These are phyloP conservation scores for Papilio polyxenes DNA, from an alignment of 1,140 invertebrate species.

Conservation along the genomic window DNA sequence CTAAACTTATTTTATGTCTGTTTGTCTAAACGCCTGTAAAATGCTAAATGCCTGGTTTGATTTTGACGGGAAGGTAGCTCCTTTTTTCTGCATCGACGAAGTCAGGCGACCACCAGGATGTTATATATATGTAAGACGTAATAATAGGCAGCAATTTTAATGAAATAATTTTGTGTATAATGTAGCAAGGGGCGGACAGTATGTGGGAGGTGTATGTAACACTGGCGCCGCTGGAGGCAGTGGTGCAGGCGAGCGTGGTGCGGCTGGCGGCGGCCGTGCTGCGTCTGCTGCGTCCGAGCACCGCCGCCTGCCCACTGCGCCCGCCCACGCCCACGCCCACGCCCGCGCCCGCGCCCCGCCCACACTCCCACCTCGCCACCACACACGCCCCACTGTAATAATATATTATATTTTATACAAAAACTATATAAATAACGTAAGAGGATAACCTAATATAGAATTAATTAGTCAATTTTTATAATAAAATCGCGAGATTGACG, in stretches of 20 bases:
- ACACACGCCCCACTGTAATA: neutral
- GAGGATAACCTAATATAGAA: no score
- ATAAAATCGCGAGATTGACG: no score
- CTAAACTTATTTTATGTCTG: no score
- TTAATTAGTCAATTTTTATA: no score
- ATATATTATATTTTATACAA: neutral
- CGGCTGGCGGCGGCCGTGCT: constrained; percentile 49
- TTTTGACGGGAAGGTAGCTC: no score
- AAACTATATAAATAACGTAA: neutral
- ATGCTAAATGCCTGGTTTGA: no score
- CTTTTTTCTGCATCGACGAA: no score
- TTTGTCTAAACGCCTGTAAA: no score
- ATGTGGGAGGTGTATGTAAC: constrained; percentile 71
- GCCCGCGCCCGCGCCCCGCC: constrained; percentile 48
- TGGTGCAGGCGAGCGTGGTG: constrained; percentile 54
- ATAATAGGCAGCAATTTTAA: no score
- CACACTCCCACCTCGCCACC: neutral
- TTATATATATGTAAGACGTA: no score
- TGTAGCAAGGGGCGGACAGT: constrained; percentile 48
- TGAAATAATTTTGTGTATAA: neutral
- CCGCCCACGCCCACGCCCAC: constrained; percentile 46
- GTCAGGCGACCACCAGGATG: no score
- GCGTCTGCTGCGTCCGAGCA: constrained; percentile 42
- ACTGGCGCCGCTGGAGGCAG: constrained; percentile 59
- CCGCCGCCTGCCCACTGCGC: constrained; percentile 41